Evolutionary conservation across 2,888 invertebrate genomes (phyloP), one percentile per base, ranked within the genome.

Genomic region (Aphodius granarius): DNA sequence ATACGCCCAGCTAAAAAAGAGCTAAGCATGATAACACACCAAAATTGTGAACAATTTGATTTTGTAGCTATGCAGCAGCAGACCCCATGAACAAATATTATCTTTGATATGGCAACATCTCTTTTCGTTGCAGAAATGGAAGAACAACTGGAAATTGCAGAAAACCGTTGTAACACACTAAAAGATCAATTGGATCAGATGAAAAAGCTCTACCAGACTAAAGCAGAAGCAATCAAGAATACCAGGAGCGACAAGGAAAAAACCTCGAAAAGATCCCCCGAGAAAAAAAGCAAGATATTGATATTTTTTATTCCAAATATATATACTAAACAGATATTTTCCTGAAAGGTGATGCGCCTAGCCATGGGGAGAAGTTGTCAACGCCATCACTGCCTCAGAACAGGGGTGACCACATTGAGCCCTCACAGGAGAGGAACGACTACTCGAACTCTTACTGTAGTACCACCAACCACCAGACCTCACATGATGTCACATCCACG

Each of bases 121-220:
- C 1, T 43, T 43, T 3, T 43, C 43, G 9, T 43, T 13, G 43
- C 43, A 88, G 88, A 87, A 80, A 86, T 88, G 73, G 87, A 87
- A 74, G 84, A 87, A 75, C 86, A 88, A 78, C 79, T 89, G 17
- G 83, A 86, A 76, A 83, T 84, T 75, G 87, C 88, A 0, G 88
- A 88, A 78, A 83, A 82, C 22, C 83, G 85, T 79, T 89, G 88
- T 73, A 86, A 86, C 73, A 85, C 82, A 0, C 79, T 88, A 63
- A 87, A 87, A 78, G 84, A 84, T 63, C 87, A 87, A 79, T 82
- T 89, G 73, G 86, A 88, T 78, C 86, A 86, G 72, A 86, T 88
- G 86, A 87, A 87, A 79, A 84, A 84, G 78, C 78, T 87, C 20
- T 89, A 86, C 77, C 81, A 83, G 22, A 74, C 73, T 66, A 78